phyloP scores from a whole-genome alignment of 92 coral and sea anemone genomes.

The Umimayanthus chanpuru region DNA sequence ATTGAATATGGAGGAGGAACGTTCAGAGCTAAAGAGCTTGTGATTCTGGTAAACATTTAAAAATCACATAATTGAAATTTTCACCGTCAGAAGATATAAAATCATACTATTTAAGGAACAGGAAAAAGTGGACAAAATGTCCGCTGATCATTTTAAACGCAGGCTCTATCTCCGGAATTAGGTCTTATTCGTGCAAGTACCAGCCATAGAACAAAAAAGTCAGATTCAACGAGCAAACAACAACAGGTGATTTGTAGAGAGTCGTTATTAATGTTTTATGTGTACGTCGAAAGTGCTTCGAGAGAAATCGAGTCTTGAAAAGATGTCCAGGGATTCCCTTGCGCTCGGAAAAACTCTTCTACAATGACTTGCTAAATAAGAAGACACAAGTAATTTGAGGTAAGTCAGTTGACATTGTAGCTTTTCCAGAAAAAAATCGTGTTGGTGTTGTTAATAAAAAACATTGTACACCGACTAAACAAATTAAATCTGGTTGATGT shows the following conservation, averaged over 20 bases:
- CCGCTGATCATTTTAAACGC: slow-evolving; percentile 30
- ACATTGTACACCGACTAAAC: neutral
- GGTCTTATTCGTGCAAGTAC: slow-evolving; percentile 16
- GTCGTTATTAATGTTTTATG: slow-evolving; percentile 17
- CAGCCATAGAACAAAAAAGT: neutral
- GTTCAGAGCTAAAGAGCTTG: too few relatives aligned
- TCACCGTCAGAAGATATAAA: too few relatives aligned
- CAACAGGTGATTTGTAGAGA: slow-evolving; percentile 25
- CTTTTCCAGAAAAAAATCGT: neutral
- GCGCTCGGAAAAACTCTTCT: neutral
- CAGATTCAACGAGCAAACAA: neutral
- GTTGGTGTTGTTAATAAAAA: neutral
- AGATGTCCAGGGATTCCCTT: neutral
- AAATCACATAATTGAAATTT: too few relatives aligned
- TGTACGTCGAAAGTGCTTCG: neutral
- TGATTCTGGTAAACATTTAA: too few relatives aligned
- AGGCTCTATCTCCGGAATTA: slow-evolving; percentile 12
- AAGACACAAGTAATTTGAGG: neutral
- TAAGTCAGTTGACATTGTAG: neutral
- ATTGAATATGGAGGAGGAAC: neutral
- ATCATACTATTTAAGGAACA: neutral
- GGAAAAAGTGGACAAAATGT: neutral
- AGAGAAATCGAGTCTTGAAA: neutral
- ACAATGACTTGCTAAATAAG: neutral
- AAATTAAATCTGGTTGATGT: neutral